phyloP scores from a whole-genome alignment of 2,113 vertebrate genomes.

The Crotalus helleri region DNA sequence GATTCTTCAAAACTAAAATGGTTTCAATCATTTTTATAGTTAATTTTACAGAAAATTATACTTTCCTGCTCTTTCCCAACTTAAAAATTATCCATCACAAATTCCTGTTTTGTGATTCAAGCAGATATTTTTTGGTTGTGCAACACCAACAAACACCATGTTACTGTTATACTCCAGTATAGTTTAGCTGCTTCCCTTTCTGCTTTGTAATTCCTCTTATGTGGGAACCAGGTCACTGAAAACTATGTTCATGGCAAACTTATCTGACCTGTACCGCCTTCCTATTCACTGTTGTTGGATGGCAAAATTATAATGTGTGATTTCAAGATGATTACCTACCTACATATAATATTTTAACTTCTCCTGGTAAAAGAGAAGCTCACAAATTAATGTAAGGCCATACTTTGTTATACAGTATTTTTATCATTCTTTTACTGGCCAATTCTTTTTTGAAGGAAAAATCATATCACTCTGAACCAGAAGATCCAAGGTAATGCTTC shows the following conservation, averaged over 20 bases:
- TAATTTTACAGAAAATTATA: neutral
- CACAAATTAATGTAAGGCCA: neutral
- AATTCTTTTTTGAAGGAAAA: neutral
- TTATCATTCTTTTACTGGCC: neutral
- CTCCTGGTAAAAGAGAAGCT: neutral
- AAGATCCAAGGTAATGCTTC: neutral
- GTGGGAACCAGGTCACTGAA: conserved; percentile 13
- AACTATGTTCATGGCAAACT: neutral
- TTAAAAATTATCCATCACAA: neutral
- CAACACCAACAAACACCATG: neutral
- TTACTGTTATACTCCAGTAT: neutral
- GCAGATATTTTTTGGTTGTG: neutral
- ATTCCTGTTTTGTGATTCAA: conserved; percentile 10
- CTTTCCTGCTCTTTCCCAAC: neutral
- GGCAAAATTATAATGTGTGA: neutral
- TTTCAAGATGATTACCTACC: neutral
- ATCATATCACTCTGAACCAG: neutral
- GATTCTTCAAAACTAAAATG: neutral
- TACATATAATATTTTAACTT: neutral
- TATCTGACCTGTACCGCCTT: conserved; percentile 16
- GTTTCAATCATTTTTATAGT: neutral
- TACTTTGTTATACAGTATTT: rapidly evolving
- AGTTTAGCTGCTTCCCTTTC: neutral
- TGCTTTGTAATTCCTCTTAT: neutral
- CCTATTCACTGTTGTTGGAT: conserved; percentile 5